phyloP scores from a whole-genome alignment of 2,113 vertebrate species.

The Eonycteris spelaea region DNA sequence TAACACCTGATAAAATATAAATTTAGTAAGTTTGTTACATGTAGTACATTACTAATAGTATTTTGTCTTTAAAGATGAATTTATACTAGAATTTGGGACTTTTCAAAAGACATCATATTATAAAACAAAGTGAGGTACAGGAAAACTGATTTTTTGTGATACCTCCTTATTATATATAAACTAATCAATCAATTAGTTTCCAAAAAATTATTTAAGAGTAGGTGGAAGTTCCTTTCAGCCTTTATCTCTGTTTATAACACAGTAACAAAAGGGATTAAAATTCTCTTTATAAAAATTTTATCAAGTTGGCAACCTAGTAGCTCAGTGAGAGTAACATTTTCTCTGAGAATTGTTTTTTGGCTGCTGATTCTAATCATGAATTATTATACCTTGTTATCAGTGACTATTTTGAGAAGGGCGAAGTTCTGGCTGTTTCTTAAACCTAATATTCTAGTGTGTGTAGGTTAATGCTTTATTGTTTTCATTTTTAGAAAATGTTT shows the following conservation, averaged over 20 bases:
- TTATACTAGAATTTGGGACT: neutral
- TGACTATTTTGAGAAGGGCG: conserved; percentile 19
- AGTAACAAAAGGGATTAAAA: neutral
- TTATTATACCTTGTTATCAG: neutral
- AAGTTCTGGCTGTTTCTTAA: neutral
- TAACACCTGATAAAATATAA: conserved; percentile 5
- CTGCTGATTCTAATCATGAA: conserved; percentile 30
- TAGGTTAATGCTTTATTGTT: conserved; percentile 15
- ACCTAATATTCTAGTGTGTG: neutral
- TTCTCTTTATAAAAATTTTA: neutral
- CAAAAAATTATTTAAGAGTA: neutral
- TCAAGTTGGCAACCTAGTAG: neutral
- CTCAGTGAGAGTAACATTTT: neutral
- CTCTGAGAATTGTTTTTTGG: conserved; percentile 16
- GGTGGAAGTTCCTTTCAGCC: neutral
- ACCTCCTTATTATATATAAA: neutral
- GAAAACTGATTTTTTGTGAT: neutral
- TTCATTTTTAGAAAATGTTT: conserved; percentile 29
- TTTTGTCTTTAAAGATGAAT: neutral
- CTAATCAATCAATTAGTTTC: neutral
- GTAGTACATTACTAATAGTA: neutral
- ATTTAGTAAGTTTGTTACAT: neutral
- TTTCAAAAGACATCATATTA: neutral
- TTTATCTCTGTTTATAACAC: neutral
- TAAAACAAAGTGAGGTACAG: neutral